Conservation (phyloP, 1,140 invertebrate genomes). For the Colletes latitarsis region DNA sequence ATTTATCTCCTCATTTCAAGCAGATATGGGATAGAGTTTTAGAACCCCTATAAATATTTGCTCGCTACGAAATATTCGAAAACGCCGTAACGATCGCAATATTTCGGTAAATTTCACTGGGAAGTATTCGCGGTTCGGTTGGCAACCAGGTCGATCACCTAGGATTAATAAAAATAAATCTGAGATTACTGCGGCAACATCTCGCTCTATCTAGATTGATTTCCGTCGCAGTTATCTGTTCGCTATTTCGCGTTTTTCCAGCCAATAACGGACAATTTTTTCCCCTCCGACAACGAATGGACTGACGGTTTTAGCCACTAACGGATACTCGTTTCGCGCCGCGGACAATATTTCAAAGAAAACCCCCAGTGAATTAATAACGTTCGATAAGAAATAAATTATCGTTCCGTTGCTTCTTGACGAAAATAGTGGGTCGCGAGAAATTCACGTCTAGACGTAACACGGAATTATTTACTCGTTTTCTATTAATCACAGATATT, state of each 20-base stretch:
- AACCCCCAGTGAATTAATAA: not conserved
- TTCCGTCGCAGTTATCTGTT: constrained; percentile 9
- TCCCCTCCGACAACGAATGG: not conserved
- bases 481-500: too few species aligned
- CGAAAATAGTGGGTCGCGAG: too few species aligned
- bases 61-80: constrained; percentile 25
- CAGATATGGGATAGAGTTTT: constrained; percentile 25
- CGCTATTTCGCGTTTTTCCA: not conserved
- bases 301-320: not conserved
- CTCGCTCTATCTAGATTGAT: constrained; percentile 30
- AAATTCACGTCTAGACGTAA: too few species aligned
- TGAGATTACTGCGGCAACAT: constrained; percentile 19
- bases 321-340: too few species aligned
- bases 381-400: not conserved
- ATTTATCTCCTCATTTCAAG: constrained; percentile 19
- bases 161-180: constrained; percentile 48
- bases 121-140: constrained; percentile 16
- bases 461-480: too few species aligned
- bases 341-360: not conserved
- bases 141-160: constrained; percentile 27
- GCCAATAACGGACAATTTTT: not conserved
- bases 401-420: too few species aligned
- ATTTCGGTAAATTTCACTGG: constrained; percentile 33
- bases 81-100: constrained; percentile 35
- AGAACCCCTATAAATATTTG: constrained; percentile 44